A percentile compares a stretch with the other conserved stretches of the same genome.
phyloP scores from a whole-genome alignment of 2,113 vertebrate genomes.

The Synchiropus splendidus region DNA sequence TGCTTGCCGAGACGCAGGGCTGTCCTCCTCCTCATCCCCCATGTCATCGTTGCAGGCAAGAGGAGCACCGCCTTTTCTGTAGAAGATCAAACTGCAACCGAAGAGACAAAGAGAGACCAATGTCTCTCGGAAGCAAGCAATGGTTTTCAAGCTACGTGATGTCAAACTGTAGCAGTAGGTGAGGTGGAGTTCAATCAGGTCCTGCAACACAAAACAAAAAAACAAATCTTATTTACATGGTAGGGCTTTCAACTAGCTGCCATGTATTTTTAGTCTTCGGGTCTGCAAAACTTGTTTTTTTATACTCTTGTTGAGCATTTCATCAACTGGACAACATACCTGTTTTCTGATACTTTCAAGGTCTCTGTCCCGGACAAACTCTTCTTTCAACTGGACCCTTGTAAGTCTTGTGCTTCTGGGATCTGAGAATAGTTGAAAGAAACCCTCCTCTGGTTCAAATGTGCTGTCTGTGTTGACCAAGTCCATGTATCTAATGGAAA shows the following conservation, averaged over 20 bases:
- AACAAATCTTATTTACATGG: not conserved
- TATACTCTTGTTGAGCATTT: not conserved
- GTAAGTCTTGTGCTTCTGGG: constrained; percentile 88
- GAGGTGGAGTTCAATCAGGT: constrained; percentile 89
- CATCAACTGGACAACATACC: constrained; percentile 49
- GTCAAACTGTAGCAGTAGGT: constrained; percentile 89
- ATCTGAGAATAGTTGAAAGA: constrained; percentile 92
- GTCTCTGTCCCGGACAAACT: constrained; percentile 85
- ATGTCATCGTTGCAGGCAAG: constrained; percentile 79
- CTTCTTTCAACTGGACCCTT: constrained; percentile 83
- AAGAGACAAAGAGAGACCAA: constrained; percentile 91
- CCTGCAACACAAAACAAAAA: constrained; percentile 65
- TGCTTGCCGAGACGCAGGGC: constrained; percentile 72
- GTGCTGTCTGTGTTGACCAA: constrained; percentile 84
- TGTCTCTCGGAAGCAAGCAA: constrained; percentile 80
- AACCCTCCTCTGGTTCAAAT: constrained; percentile 85
- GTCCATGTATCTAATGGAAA: constrained; percentile 79
- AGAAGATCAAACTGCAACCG: constrained; percentile 86
- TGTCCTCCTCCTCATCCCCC: constrained; percentile 81
- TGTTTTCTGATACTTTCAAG: constrained; percentile 91
- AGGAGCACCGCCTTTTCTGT: constrained; percentile 74
- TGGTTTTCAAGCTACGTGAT: constrained; percentile 83
- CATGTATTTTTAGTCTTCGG: too few species aligned
- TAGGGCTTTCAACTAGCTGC: too few species aligned
- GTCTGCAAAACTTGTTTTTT: not conserved